Conservation (phyloP, 2,888 invertebrate species). For the Tanaodytes sp. region DNA sequence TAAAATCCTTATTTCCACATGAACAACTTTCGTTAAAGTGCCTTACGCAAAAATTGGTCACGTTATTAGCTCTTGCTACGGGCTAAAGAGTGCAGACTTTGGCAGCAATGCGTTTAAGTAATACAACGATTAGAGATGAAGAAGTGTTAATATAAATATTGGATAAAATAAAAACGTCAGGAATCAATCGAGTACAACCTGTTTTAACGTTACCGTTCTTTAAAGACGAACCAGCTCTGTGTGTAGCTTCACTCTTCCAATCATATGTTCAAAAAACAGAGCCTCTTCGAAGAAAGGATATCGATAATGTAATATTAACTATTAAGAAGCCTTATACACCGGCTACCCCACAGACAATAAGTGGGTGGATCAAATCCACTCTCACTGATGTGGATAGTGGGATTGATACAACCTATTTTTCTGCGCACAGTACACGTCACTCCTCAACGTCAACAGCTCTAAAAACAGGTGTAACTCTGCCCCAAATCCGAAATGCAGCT, state of each 20-base stretch:
- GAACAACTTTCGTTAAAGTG: background rate
- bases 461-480: conserved; percentile 6
- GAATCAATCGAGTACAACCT: background rate
- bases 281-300: background rate
- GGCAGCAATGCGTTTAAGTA: background rate
- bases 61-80: conserved; percentile 1
- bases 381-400: background rate
- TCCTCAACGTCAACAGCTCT: background rate
- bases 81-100: conserved; percentile 3
- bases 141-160: background rate
- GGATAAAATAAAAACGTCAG: background rate
- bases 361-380: background rate
- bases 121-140: background rate
- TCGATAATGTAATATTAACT: background rate
- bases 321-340: background rate
- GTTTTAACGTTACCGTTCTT: background rate
- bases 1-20: background rate
- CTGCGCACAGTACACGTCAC: background rate
- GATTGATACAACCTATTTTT: background rate
- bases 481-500: conserved; percentile 8
- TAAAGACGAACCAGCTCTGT: background rate
- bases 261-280: background rate
- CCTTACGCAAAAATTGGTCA: background rate
- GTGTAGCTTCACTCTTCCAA: background rate
- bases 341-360: background rate